Evolutionary conservation across 1,140 invertebrate genomes (phyloP).

Genomic region (Sminthurinus signatus): DNA sequence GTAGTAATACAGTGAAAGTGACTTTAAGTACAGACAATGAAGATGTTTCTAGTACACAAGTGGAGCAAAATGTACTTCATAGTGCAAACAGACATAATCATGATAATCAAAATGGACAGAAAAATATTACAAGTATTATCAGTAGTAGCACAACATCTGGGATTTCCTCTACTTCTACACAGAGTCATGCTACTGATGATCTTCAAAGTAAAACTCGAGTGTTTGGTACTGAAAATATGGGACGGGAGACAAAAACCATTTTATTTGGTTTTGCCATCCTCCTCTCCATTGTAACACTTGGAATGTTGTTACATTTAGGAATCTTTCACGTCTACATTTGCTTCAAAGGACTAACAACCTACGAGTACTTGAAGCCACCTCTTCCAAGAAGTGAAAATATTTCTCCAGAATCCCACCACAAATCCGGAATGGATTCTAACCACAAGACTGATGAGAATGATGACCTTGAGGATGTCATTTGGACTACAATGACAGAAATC

Average conservation of each 20-base stretch:
- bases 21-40: no score
- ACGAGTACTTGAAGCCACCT: conserved; percentile 59
- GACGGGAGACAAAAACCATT: conserved; percentile 41
- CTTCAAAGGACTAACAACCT: conserved; percentile 75
- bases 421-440: background rate
- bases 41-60: no score
- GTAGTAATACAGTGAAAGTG: background rate
- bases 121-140: no score
- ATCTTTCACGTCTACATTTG: conserved; percentile 85
- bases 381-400: no score
- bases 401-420: background rate
- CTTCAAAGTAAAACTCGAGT: background rate
- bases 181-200: no score
- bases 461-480: conserved; percentile 28
- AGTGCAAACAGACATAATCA: background rate
- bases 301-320: conserved; percentile 76
- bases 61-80: no score
- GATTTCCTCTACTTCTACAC: no score
- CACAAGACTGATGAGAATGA: conserved; percentile 10
- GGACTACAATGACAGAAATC: conserved; percentile 41
- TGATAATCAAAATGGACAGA: background rate
- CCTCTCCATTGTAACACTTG: conserved; percentile 65
- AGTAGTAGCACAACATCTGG: no score
- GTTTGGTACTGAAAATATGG: conserved; percentile 11
- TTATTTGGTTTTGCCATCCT: conserved; percentile 60